Evolutionary conservation across 2,113 vertebrate genomes (phyloP).

Genomic region (Triplophysa siluroides): DNA sequence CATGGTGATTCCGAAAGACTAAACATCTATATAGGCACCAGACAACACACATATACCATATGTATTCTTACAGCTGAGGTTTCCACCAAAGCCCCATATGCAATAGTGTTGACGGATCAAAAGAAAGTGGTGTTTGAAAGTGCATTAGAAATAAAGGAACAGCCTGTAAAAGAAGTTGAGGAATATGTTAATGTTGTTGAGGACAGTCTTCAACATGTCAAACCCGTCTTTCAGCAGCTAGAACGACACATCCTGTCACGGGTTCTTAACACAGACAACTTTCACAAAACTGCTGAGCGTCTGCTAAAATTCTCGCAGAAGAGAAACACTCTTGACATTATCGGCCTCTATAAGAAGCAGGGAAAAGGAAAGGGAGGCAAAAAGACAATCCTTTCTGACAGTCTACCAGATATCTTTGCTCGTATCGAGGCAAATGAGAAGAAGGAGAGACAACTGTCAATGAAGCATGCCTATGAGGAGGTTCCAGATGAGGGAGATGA

Average conservation of each 20-base stretch:
- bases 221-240: constrained; percentile 92
- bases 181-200: constrained; percentile 84
- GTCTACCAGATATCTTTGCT: constrained; percentile 89
- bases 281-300: constrained; percentile 87
- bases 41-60: constrained; percentile 82
- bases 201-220: constrained; percentile 87
- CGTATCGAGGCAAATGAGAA: constrained; percentile 91
- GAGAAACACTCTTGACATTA: constrained; percentile 89
- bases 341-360: constrained; percentile 81
- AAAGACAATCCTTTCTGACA: constrained; percentile 79
- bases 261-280: constrained; percentile 85
- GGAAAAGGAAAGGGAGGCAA: constrained; percentile 76
- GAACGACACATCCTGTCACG: constrained; percentile 89
- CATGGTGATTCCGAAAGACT: constrained; percentile 83
- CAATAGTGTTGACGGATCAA: constrained; percentile 84
- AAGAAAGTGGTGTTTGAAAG: constrained; percentile 88
- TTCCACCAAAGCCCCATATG: constrained; percentile 78
- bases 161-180: constrained; percentile 77
- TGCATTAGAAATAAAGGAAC: constrained; percentile 63
- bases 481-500: constrained; percentile 83
- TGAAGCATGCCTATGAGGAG: constrained; percentile 84
- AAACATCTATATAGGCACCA: constrained; percentile 84
- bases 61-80: constrained; percentile 84
- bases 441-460: constrained; percentile 83
- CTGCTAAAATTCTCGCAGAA: constrained; percentile 90